A percentile compares a stretch with the other conserved stretches of the same genome.
These are phyloP conservation scores for Tethea ocularis DNA, from an alignment of 2,888 invertebrate species.

Conservation along the genomic window DNA sequence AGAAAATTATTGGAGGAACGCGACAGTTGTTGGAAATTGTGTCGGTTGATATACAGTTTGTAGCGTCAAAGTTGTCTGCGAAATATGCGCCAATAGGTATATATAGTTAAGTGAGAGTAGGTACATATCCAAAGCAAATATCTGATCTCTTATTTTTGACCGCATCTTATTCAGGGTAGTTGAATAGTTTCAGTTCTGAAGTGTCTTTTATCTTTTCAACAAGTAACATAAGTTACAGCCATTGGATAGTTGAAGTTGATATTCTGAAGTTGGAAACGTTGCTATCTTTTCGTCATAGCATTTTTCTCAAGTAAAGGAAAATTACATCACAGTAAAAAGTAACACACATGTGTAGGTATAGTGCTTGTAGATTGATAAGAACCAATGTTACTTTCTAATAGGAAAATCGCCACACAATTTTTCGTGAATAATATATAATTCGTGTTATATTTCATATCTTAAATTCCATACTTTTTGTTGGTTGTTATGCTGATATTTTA, in stretches of 20 bases:
- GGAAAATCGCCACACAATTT: too few relatives aligned
- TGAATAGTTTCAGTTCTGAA: background rate
- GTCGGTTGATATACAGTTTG: background rate
- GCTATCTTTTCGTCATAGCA: background rate
- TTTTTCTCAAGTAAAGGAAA: background rate
- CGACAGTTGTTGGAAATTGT: slow-evolving; percentile 9
- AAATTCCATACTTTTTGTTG: too few relatives aligned
- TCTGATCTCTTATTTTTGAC: background rate
- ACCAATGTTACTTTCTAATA: too few relatives aligned
- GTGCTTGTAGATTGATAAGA: too few relatives aligned
- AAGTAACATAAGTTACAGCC: background rate
- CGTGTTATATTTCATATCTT: too few relatives aligned
- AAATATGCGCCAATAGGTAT: background rate
- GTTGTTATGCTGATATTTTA: too few relatives aligned
- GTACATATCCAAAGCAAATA: background rate
- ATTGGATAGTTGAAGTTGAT: slow-evolving; percentile 10
- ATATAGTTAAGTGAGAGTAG: background rate
- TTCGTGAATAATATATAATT: too few relatives aligned
- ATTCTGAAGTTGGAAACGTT: slow-evolving; percentile 14
- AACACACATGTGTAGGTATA: background rate
- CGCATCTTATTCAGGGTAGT: background rate
- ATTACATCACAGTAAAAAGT: background rate
- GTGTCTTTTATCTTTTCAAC: slow-evolving; percentile 4
- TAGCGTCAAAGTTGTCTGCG: background rate
- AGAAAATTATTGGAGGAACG: slow-evolving; percentile 30